Evolutionary conservation across 2,113 vertebrate genomes (phyloP), one percentile per base, ranked within the genome.

Genomic region (Zapornia atra): DNA sequence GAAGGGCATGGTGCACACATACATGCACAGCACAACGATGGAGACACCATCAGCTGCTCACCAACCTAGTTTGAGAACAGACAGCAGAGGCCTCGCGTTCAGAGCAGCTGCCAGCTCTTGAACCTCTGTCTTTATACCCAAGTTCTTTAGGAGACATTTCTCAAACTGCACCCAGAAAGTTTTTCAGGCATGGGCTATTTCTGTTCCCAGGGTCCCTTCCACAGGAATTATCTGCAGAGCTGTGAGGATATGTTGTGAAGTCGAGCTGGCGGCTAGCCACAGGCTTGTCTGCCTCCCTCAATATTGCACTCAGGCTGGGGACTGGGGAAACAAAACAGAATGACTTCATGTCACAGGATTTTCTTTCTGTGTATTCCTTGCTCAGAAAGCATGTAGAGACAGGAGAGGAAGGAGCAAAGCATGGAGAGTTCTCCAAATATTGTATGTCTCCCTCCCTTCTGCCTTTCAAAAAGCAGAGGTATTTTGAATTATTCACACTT

Each of bases 161-260:
- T 65, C 69, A 88, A 71, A 82, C 57, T 40, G 36, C 69, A 79
- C 64, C 65, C 86, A 64, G 14, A 48, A 72, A 13, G 46, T 11
- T 84, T 88, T 69, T 56, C 44, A 83, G 69, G 53, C 72, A 29
- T 28, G 48, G n/a, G 34, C 25, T 92, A 50, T 90, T 93, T 91
- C 77, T 94, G 83, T 92, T 92, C 77, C 56, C 65, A 75, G 29
- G n/a, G 72, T 65, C 38, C n/a, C 11, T 94, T 88, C 86, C 70
- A 36, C 4, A 92, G 77, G 92, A 86, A 82, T 95, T 75, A n/a
- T 72, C 80, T 60, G 44, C 72, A 76, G 72, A 88, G n/a, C 57
- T 76, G 86, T 31, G 53, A 94, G 86, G 83, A 76, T 82, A 61
- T 1, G 2, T 40, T 75, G 61, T 89, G 83, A 76, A 88, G 69